Evolutionary conservation across 1,140 invertebrate species (phyloP).

Genomic region (Drosophila tropicalis): DNA sequence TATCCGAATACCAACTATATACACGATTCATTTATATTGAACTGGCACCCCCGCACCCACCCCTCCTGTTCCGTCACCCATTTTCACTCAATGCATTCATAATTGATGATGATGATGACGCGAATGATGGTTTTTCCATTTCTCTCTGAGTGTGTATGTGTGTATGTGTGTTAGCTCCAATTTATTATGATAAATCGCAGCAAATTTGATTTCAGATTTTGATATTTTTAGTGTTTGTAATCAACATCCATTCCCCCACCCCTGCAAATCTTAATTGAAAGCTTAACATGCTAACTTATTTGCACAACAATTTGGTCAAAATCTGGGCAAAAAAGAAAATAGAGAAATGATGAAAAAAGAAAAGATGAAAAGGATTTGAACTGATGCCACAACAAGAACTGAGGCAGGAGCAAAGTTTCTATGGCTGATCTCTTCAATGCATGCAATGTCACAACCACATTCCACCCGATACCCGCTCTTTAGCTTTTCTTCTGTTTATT

Average conservation of each 20-base stretch:
- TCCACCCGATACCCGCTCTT: neutral
- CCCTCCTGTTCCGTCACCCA: neutral
- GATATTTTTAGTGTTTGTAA: slow-evolving; percentile 79
- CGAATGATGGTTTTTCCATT: slow-evolving; percentile 23
- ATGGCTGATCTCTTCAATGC: slow-evolving; percentile 28
- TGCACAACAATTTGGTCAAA: slow-evolving; percentile 56
- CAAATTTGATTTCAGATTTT: slow-evolving; percentile 38
- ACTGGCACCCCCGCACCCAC: neutral
- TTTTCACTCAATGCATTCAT: slow-evolving; percentile 12
- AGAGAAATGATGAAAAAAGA: slow-evolving; percentile 23
- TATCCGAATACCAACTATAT: neutral
- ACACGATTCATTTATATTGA: slow-evolving; percentile 2
- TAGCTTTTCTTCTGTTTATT: slow-evolving; percentile 39
- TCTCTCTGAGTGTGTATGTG: slow-evolving; percentile 25
- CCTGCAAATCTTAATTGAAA: slow-evolving; percentile 63
- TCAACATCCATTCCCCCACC: slow-evolving; percentile 22
- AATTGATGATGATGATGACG: slow-evolving; percentile 20
- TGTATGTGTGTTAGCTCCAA: slow-evolving; percentile 60
- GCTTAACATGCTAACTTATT: slow-evolving; percentile 67
- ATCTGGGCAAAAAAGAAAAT: neutral
- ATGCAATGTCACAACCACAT: slow-evolving; percentile 44
- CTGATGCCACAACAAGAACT: slow-evolving; percentile 19
- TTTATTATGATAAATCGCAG: slow-evolving; percentile 81
- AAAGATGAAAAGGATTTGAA: slow-evolving; percentile 35
- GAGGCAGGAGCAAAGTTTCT: neutral